Evolutionary conservation across 2,888 invertebrate genomes (phyloP).

Genomic region (Orchesella flavescens): DNA sequence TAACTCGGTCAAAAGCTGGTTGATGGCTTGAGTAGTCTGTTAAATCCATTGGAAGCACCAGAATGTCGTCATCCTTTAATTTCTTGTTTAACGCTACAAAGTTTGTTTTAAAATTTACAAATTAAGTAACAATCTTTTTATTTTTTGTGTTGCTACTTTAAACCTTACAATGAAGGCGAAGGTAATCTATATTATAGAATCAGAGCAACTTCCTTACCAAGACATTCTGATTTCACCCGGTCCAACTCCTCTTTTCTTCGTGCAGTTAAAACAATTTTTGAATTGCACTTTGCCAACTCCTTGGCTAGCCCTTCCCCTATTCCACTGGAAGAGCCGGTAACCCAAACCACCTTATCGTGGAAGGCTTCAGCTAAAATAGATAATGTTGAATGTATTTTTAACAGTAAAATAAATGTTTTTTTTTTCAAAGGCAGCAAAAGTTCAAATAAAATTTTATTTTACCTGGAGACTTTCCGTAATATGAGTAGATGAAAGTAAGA

Average conservation of each 20-base stretch:
- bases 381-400: neutral
- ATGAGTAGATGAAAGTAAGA: conserved; percentile 65
- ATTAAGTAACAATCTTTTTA: neutral
- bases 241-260: conserved; percentile 80
- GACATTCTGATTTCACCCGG: conserved; percentile 80
- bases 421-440: no score
- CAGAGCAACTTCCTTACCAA: conserved; percentile 33
- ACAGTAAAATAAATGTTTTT: no score
- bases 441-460: conserved; percentile 7
- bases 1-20: conserved; percentile 78
- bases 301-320: conserved; percentile 78
- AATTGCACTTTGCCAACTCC: conserved; percentile 79
- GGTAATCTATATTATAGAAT: no score
- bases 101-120: conserved; percentile 20
- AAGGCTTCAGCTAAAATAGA: conserved; percentile 18
- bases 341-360: conserved; percentile 46
- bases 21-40: conserved; percentile 79
- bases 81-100: conserved; percentile 68
- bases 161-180: no score
- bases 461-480: conserved; percentile 71
- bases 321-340: conserved; percentile 45
- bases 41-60: conserved; percentile 83
- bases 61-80: conserved; percentile 79
- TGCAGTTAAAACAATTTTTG: conserved; percentile 81
- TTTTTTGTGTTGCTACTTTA: no score